These are phyloP conservation scores for Andrena haemorrhoa DNA, from an alignment of 2,888 invertebrate genomes.

Conservation along the genomic window DNA sequence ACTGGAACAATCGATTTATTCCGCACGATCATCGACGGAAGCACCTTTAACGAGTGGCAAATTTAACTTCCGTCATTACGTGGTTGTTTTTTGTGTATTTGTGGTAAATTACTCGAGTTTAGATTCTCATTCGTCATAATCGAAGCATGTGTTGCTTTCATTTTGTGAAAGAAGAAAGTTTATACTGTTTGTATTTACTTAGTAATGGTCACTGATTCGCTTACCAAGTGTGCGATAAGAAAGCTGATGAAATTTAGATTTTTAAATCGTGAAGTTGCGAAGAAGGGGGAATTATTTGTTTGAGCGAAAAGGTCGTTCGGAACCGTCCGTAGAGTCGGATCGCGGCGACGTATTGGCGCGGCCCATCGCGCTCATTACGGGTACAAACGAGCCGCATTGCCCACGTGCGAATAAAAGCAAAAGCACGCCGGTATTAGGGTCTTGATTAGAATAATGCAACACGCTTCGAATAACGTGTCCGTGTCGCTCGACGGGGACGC, in stretches of 20 bases:
- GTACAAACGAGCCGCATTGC: constrained; percentile 77
- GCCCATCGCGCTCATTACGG: constrained; percentile 79
- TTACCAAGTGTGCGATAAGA: no score
- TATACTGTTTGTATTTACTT: background rate
- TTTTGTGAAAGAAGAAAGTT: constrained; percentile 3
- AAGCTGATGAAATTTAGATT: background rate
- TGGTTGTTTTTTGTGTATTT: background rate
- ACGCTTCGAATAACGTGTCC: constrained; percentile 76
- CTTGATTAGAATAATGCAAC: constrained; percentile 82
- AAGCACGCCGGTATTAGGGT: constrained; percentile 71
- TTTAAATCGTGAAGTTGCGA: background rate
- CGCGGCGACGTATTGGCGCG: constrained; percentile 60
- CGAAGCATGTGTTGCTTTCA: background rate
- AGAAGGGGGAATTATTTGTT: background rate
- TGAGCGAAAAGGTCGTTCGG: constrained; percentile 26
- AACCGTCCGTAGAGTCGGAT: constrained; percentile 40
- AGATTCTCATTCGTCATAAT: background rate
- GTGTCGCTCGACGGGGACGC: constrained; percentile 58
- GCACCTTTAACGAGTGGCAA: constrained; percentile 14
- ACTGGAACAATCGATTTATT: constrained; percentile 23
- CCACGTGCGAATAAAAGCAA: constrained; percentile 76
- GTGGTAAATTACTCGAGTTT: background rate
- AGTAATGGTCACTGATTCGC: background rate
- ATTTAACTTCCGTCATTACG: constrained; percentile 12
- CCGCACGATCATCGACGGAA: constrained; percentile 11